Evolutionary conservation across 2,797 vertebrate genomes (phyloP), one percentile per base, ranked within the genome.

Genomic region (Decapterus maruadsi): DNA sequence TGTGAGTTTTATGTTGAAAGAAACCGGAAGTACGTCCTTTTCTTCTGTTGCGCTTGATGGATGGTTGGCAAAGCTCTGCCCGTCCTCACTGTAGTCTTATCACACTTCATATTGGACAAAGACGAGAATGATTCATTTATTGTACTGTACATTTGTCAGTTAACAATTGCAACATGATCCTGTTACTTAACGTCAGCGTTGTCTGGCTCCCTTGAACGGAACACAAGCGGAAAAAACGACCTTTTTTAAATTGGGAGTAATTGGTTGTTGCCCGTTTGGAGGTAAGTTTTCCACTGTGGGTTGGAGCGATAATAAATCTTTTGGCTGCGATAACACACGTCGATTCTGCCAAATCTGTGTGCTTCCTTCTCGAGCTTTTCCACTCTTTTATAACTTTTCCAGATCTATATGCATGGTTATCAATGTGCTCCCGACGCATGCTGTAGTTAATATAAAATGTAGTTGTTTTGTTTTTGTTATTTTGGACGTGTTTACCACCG

Each of bases 241-340:
- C 26, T 8, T 42, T 34, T 34, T 26, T 5, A 43, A 59, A 22
- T 12, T 51, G 42, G 6, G 59, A 38, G 53, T 74, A 65, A 56
- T 7, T 62, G 26, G 1, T 31, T 53, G 9, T 68, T 69, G 61
- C 46, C 67, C 58, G 59, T 57, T 50, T 51, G 11, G 22, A 78
- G 83, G 87, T 85, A 74, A 69, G 79, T 81, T 83, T 78, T 53
- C 17, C 7, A 5, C 6, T 38, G 0, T 3, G 8, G 10, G 45
- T 7, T 13, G 6, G 4, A 13, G 8, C 61, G 14, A 4, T 16
- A 17, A 40, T 40, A 11, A 16, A 59, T 57, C 3, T 19, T 2
- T 19, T 19, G 19, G 6, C 19, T 60, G 38, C 22, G 2, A 5
- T 4, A 17, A 34, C 0, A 60, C 36, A 0, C 10, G 26, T 26